phyloP scores from a whole-genome alignment of 1,140 invertebrate species.

The Saccostrea glomerata region DNA sequence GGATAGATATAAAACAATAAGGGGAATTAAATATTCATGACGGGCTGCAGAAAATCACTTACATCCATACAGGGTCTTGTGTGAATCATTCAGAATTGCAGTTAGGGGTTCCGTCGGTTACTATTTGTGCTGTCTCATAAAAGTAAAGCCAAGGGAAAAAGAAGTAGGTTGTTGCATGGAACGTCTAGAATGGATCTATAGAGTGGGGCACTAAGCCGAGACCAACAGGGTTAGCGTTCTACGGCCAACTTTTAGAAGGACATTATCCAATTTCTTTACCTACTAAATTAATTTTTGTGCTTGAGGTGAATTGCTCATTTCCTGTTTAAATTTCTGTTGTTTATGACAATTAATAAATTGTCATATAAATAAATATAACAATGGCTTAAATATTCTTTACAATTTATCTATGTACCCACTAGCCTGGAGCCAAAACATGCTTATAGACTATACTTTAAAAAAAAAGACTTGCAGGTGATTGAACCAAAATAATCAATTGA shows the following conservation, averaged over 20 bases:
- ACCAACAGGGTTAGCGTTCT: neutral
- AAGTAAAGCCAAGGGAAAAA: neutral
- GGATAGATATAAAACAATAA: conserved; percentile 1
- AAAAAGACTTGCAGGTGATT: no score
- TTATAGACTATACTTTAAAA: no score
- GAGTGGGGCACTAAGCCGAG: no score
- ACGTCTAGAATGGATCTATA: neutral
- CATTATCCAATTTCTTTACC: neutral
- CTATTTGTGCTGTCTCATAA: neutral
- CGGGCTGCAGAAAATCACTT: neutral
- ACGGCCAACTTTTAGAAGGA: neutral
- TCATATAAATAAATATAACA: no score
- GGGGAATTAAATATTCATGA: conserved; percentile 7
- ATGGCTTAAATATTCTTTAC: no score
- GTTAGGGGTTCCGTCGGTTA: neutral
- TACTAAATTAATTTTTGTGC: neutral
- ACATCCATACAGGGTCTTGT: neutral
- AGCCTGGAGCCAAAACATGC: no score
- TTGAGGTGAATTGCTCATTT: neutral
- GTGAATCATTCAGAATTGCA: neutral
- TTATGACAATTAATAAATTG: neutral
- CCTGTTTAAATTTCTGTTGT: neutral
- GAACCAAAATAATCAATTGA: no score
- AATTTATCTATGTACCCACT: no score
- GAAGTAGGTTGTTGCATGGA: neutral